Evolutionary conservation across 1,140 invertebrate species (phyloP).

Genomic region (Apis laboriosa): DNA sequence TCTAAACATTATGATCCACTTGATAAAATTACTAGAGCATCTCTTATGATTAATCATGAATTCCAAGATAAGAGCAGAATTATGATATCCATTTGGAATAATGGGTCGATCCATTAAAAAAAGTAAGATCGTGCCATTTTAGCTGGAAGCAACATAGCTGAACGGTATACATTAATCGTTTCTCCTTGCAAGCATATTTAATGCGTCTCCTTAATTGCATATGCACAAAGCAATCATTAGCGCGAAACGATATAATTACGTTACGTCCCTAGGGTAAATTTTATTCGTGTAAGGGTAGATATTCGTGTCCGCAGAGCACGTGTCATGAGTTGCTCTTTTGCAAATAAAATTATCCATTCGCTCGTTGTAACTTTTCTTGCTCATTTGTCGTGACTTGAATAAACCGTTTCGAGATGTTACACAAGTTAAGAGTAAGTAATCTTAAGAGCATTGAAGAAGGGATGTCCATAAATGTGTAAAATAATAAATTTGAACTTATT

Average conservation of each 20-base stretch:
- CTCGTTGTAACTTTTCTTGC: background rate
- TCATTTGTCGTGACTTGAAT: background rate
- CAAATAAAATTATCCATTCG: background rate
- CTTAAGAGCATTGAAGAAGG: too few relatives aligned
- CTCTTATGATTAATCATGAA: background rate
- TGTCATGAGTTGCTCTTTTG: background rate
- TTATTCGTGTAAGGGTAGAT: conserved; percentile 3
- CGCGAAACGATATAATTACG: conserved; percentile 37
- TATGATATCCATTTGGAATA: background rate
- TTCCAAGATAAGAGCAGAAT: background rate
- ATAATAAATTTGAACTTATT: too few relatives aligned
- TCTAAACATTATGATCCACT: background rate
- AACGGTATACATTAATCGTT: conserved; percentile 30
- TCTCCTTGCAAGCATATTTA: conserved; percentile 16
- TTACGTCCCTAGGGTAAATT: background rate
- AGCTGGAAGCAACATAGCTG: conserved; percentile 20
- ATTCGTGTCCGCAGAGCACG: conserved; percentile 12
- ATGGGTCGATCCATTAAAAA: conserved; percentile 19
- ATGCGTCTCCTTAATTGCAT: conserved; percentile 40
- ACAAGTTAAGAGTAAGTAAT: too few relatives aligned
- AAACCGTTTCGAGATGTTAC: background rate
- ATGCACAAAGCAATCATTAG: conserved; percentile 36
- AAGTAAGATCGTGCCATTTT: conserved; percentile 23
- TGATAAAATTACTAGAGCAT: conserved; percentile 26
- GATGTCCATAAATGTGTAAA: too few relatives aligned